Base-by-base conservation (phyloP, 1,140 invertebrate genomes). In the Pogonognathellus flavescens region DNA sequence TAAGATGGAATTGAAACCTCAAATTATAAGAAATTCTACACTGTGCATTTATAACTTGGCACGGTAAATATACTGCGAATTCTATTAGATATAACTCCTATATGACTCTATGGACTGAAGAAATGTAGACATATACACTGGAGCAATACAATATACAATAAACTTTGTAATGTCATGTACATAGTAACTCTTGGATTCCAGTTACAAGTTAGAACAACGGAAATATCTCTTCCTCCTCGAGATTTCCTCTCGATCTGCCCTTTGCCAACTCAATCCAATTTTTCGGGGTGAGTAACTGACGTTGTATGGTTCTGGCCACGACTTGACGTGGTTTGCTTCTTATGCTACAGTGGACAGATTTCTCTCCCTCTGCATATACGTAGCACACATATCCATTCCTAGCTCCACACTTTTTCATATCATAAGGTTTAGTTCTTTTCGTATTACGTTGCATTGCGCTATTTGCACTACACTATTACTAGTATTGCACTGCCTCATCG, bases 191-290 rank as follows among this genome's bases (percentile, higher is more conserved):
- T 53, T 81, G 53, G 18, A 41, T n/a, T 57, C 50, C 49, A 55
- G 20, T 55, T 53, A 81, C 16, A 81, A 81, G 50, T 53, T 81
- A 81, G 80, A 81, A 22, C 18, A 81, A 57, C 53, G 80, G 53
- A 81, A 81, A 55, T 81, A 81, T 57, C 50, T 57, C 53, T 81
- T 57, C 53, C 50, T 81, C 80, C 50, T 22, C 53, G n/a, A 81
- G 80, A 81, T 81, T 55, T 57, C 76, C 52, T 81, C 22, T 50
- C 55, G 53, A 81, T 55, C 80, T 57, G 70, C 70, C 41, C 31
- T 50, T 76, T 76, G 70, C 57, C 53, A 60, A 60, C 81, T 60
- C 55, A 82, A 82, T 82, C 81, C 53, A 82, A 82, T 82, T 81
- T 81, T 81, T 81, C 80, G 80, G 80, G 80, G 80, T 81, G 80